A percentile compares a stretch with the other conserved stretches of the same genome.
Conservation (phyloP, 1,140 invertebrate genomes). For the Galleria mellonella region DNA sequence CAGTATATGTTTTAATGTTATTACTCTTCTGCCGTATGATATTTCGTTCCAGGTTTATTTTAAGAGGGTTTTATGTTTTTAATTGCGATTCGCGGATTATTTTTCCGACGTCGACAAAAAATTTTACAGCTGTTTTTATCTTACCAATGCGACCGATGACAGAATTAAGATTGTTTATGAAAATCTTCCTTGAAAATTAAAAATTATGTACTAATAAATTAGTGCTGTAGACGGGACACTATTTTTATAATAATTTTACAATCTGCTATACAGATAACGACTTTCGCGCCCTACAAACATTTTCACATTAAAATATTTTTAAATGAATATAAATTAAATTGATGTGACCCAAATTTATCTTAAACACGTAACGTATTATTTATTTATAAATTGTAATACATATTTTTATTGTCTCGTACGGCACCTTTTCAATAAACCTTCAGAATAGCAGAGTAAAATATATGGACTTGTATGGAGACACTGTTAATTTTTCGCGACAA, state of each 20-base stretch:
- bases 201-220: slow-evolving; percentile 50
- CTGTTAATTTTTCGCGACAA: too few species aligned
- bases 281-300: slow-evolving; percentile 8
- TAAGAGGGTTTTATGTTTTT: slow-evolving; percentile 69
- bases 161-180: slow-evolving; percentile 68
- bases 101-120: slow-evolving; percentile 53
- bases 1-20: slow-evolving; percentile 71
- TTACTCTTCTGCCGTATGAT: slow-evolving; percentile 58
- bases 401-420: too few species aligned
- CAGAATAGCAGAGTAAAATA: too few species aligned
- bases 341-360: too few species aligned
- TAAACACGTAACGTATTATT: too few species aligned
- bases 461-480: too few species aligned
- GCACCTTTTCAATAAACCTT: too few species aligned
- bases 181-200: slow-evolving; percentile 44
- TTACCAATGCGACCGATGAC: slow-evolving; percentile 56
- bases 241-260: slow-evolving; percentile 27
- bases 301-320: too few species aligned
- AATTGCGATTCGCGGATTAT: slow-evolving; percentile 65
- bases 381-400: too few species aligned
- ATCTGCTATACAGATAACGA: slow-evolving; percentile 8
- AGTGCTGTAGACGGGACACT: slow-evolving; percentile 39
- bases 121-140: slow-evolving; percentile 66
- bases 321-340: too few species aligned
- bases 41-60: slow-evolving; percentile 63